These are phyloP conservation scores for Pygoscelis antarcticus DNA, from an alignment of 2,113 vertebrate species.

Conservation along the genomic window DNA sequence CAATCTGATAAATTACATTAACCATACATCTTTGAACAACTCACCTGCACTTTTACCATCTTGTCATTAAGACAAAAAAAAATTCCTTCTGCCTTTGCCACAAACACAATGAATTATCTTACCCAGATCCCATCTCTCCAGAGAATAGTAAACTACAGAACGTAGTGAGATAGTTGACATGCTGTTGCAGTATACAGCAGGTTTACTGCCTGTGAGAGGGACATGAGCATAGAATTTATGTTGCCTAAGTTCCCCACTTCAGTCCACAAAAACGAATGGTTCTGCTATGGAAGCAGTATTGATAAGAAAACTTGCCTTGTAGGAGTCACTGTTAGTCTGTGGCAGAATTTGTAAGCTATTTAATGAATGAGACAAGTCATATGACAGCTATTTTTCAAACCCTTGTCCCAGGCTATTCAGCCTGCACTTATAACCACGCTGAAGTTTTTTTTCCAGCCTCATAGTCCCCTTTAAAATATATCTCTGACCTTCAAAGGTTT, in stretches of 20 bases:
- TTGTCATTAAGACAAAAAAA: not conserved
- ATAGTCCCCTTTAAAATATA: not conserved
- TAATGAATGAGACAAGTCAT: not conserved
- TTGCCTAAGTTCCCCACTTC: not conserved
- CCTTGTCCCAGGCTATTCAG: not conserved
- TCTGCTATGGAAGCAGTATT: not conserved
- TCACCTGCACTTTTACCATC: not conserved
- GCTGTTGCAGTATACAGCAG: not conserved
- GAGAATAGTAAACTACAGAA: not conserved
- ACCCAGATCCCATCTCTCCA: not conserved
- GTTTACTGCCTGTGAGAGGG: not conserved
- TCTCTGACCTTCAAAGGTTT: not conserved
- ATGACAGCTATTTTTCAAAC: not conserved
- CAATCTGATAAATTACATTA: not conserved
- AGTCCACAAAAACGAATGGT: not conserved
- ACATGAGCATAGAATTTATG: not conserved
- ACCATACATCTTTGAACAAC: not conserved
- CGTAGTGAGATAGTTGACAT: not conserved
- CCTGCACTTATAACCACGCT: not conserved
- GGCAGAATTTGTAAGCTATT: not conserved
- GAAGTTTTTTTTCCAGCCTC: not conserved
- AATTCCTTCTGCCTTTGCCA: not conserved
- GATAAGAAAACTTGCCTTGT: not conserved
- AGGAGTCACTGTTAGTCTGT: not conserved
- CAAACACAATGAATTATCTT: not conserved